Percentiles rank a stretch among this genome's conserved stretches.
phyloP scores from a whole-genome alignment of 2,797 vertebrate species.

The Pristis pectinata region DNA sequence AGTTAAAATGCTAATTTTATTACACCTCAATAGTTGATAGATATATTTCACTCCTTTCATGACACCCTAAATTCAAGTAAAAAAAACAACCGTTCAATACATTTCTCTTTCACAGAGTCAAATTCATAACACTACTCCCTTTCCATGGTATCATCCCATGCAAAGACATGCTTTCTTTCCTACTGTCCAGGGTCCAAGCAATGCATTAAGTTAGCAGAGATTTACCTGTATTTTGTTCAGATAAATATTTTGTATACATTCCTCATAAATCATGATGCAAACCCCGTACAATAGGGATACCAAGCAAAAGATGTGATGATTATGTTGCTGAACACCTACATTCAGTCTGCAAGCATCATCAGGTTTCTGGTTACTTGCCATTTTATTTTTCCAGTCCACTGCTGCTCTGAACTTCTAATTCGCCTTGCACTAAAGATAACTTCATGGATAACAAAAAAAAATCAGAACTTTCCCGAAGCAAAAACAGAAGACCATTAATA shows the following conservation, averaged over 20 bases:
- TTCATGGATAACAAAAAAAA: too few species aligned
- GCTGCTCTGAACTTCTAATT: background rate
- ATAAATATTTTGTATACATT: background rate
- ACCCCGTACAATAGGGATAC: background rate
- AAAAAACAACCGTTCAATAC: background rate
- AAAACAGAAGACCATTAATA: background rate
- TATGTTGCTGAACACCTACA: background rate
- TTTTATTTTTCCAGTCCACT: background rate
- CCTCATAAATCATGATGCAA: background rate
- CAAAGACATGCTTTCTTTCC: background rate
- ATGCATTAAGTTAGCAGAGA: background rate
- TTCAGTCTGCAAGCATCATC: background rate
- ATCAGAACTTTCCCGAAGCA: background rate
- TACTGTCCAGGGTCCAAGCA: background rate
- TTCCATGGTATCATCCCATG: background rate
- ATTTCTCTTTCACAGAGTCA: background rate
- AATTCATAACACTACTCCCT: background rate
- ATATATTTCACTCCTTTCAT: background rate
- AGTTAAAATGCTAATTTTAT: slow-evolving; percentile 27
- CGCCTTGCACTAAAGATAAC: background rate
- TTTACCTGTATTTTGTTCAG: background rate
- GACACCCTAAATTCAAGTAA: background rate
- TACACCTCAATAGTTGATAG: background rate
- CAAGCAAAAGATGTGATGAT: background rate
- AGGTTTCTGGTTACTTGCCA: background rate